phyloP scores from a whole-genome alignment of 2,113 vertebrate species.

The Myiagra hebetior region DNA sequence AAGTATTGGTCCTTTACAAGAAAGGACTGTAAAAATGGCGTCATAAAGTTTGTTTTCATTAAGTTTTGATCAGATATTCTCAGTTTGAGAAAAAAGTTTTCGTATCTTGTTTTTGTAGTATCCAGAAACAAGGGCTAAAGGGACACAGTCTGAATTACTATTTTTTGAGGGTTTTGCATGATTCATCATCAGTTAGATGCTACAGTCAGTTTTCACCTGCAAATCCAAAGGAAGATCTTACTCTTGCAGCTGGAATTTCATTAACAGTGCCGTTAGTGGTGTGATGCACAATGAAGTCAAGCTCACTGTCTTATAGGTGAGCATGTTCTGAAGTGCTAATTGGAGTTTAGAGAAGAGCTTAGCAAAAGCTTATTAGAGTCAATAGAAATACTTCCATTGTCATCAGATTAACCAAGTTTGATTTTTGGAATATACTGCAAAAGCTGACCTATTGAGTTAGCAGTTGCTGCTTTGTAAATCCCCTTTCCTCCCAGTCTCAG shows the following conservation, averaged over 20 bases:
- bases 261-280: background rate
- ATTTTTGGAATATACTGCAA: constrained; percentile 35
- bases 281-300: background rate
- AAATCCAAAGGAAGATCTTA: background rate
- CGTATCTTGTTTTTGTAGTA: background rate
- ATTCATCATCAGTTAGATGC: background rate
- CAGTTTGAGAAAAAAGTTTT: background rate
- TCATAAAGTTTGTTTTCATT: background rate
- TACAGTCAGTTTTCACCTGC: background rate
- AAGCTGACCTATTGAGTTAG: constrained; percentile 10
- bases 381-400: constrained; percentile 27
- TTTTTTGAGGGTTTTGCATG: background rate
- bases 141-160: background rate
- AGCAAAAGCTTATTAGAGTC: constrained; percentile 38
- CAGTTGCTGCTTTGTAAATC: background rate
- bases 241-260: background rate
- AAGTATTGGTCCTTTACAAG: background rate
- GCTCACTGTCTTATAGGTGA: background rate
- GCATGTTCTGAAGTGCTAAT: constrained; percentile 13
- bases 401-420: constrained; percentile 36
- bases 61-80: background rate
- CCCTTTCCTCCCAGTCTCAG: background rate
- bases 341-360: constrained; percentile 44
- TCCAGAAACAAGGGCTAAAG: background rate
- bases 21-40: background rate